Evolutionary conservation across 2,797 vertebrate species (phyloP).

Genomic region (Chloroceryle amazona): DNA sequence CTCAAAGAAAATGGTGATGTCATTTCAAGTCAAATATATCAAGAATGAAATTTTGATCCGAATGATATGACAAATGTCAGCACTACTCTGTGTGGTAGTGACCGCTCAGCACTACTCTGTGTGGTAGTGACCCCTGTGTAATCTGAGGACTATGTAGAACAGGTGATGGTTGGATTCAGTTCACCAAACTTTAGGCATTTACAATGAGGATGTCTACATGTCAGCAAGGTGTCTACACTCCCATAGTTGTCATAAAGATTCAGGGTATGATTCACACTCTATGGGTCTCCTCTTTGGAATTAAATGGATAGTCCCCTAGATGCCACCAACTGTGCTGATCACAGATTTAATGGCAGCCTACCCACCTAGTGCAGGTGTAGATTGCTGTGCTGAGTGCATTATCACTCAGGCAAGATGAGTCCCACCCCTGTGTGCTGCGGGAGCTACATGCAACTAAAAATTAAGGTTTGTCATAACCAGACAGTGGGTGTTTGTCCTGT

Average conservation of each 20-base stretch:
- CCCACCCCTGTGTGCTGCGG: neutral
- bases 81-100: neutral
- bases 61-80: neutral
- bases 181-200: neutral
- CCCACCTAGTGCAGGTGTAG: neutral
- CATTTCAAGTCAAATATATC: neutral
- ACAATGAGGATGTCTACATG: neutral
- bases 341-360: neutral
- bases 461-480: constrained; percentile 12
- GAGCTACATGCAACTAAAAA: neutral
- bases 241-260: neutral
- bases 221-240: neutral
- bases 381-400: neutral
- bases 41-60: neutral
- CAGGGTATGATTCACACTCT: neutral
- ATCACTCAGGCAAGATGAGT: neutral
- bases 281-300: neutral
- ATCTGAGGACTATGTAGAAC: neutral
- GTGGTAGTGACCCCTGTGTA: neutral
- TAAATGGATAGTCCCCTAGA: neutral
- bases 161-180: neutral
- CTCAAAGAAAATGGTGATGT: neutral
- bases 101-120: neutral
- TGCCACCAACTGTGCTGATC: neutral
- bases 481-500: constrained; percentile 16